Base-by-base conservation (phyloP, 1,140 invertebrate genomes). In the Trypoxylus dichotomus region DNA sequence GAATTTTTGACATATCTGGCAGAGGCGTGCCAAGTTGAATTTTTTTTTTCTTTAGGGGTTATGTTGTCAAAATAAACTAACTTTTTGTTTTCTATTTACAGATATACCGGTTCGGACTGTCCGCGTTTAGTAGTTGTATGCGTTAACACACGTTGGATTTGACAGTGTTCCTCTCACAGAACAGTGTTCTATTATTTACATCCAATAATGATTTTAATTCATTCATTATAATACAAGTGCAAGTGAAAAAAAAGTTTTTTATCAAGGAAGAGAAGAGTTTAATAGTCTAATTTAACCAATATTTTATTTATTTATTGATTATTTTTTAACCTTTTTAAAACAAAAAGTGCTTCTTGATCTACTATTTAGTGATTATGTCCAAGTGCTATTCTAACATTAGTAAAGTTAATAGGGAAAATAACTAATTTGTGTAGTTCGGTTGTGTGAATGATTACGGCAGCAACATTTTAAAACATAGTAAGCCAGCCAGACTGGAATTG, bases 401-500 rank as follows among this genome's bases (percentile, higher is more conserved):
- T 47, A 47, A 47, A 21, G n/a, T 21, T 8, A 10, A 27, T 71
- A 27, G 21, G 19, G 21, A 27, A 32, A 15, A 27, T 15, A 71
- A 27, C 11, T 71, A 71, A 71, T 32, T 19, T 19, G 68, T 63
- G 68, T 75, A 24, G 54, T 75, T 15, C 74, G 29, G 11, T 8
- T 19, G 41, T 60, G 58, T 13, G 41, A 37, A 25, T 77, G 29
- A 8, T 15, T 21, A 21, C 42, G 43, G 11, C 24, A 11, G 32
- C 60, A 29, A 13, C 3, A 42, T 6, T 19, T 79, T 75, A 41
- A 29, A 19, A 58, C 73, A 10, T 41, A 43, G 41, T 13, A 43
- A 43, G 8, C 24, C 8, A 11, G 71, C 77, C 81, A 82, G 76
- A 78, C 81, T 82, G 81, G 81, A 82, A 82, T 76, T 82, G 60